Conservation (phyloP, 2,797 vertebrate genomes). For the Alcedo atthis region DNA sequence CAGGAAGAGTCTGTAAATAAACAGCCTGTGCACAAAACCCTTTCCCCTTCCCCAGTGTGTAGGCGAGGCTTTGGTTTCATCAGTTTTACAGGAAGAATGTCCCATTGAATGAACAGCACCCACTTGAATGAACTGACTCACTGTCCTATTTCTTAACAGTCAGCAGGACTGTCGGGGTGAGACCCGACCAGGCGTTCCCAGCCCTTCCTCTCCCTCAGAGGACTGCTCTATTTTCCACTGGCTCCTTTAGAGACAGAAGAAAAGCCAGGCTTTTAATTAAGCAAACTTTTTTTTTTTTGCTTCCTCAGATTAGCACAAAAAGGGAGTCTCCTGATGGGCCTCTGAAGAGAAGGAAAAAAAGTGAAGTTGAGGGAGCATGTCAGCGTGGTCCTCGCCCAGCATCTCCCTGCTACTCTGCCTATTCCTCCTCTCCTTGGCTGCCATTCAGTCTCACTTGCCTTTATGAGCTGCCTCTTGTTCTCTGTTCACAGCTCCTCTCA, state of each 20-base stretch:
- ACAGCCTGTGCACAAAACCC: slow-evolving; percentile 35
- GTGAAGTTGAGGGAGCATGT: slow-evolving; percentile 30
- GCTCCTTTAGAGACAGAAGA: slow-evolving; percentile 41
- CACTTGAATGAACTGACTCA: slow-evolving; percentile 67
- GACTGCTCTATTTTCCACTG: slow-evolving; percentile 23
- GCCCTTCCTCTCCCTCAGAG: slow-evolving; percentile 61
- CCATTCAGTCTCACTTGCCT: slow-evolving; percentile 76
- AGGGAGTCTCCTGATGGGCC: slow-evolving; percentile 51
- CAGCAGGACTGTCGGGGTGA: slow-evolving; percentile 53
- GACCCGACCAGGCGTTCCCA: slow-evolving; percentile 51
- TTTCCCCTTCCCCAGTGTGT: background rate
- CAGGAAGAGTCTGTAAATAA: slow-evolving; percentile 34
- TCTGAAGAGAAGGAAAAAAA: background rate
- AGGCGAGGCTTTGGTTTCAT: slow-evolving; percentile 34
- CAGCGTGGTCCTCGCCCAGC: slow-evolving; percentile 46
- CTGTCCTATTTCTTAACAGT: slow-evolving; percentile 61
- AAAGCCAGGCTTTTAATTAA: slow-evolving; percentile 72
- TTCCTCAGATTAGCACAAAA: slow-evolving; percentile 67
- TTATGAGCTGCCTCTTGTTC: slow-evolving; percentile 75
- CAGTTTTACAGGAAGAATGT: slow-evolving; percentile 63
- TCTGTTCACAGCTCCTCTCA: slow-evolving; percentile 60
- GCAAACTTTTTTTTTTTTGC: slow-evolving; percentile 45
- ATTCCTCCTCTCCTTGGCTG: slow-evolving; percentile 72
- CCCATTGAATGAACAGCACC: slow-evolving; percentile 60
- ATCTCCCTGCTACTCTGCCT: slow-evolving; percentile 39